Percentiles rank a stretch among this genome's conserved stretches.
Evolutionary conservation across 2,797 vertebrate genomes (phyloP).

Genomic region (Chelmon rostratus): DNA sequence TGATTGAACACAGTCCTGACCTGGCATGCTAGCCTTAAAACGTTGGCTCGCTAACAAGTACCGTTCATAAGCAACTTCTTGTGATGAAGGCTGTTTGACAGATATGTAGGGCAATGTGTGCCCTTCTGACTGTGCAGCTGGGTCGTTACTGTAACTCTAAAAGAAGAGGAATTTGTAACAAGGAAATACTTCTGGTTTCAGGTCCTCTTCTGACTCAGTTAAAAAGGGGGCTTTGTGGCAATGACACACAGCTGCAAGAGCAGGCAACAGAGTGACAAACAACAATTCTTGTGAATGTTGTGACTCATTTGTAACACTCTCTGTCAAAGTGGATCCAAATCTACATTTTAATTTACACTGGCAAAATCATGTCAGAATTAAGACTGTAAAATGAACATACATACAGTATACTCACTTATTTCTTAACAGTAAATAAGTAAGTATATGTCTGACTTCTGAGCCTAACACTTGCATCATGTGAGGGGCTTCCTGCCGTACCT

Average conservation of each 20-base stretch:
- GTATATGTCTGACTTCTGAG: conserved; percentile 10
- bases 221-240: conserved; percentile 21
- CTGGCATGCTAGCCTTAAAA: conserved; percentile 21
- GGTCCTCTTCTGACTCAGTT: conserved; percentile 46
- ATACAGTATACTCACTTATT: neutral
- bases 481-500: conserved; percentile 87
- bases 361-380: neutral
- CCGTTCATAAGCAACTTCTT: conserved; percentile 8
- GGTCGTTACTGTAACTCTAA: conserved; percentile 30
- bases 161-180: conserved; percentile 29
- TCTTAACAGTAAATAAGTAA: conserved; percentile 4
- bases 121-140: conserved; percentile 6
- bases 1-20: neutral
- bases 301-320: neutral
- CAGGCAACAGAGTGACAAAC: conserved; percentile 12
- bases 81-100: conserved; percentile 30
- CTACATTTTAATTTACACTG: neutral
- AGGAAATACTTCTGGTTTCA: conserved; percentile 55
- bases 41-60: conserved; percentile 7
- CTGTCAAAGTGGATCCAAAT: neutral
- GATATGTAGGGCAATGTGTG: conserved; percentile 37
- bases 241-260: conserved; percentile 17
- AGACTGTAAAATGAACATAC: neutral
- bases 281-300: conserved; percentile 7
- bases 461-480: conserved; percentile 25